These are phyloP conservation scores for Gadus chalcogrammus DNA, from an alignment of 2,113 vertebrate genomes.

Conservation along the genomic window DNA sequence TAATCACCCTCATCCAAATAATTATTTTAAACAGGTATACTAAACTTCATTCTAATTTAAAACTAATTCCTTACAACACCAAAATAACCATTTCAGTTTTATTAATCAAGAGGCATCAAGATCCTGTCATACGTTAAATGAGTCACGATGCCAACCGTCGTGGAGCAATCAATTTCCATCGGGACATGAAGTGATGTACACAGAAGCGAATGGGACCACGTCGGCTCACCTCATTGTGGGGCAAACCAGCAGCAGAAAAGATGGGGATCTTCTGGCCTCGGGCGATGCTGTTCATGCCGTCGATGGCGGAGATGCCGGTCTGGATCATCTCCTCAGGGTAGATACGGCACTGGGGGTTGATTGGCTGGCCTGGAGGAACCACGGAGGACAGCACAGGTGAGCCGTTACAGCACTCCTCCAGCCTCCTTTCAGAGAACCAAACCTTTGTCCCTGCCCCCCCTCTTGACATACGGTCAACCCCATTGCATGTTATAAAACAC, in stretches of 20 bases:
- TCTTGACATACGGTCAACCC: neutral
- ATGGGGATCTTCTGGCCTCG: slow-evolving; percentile 83
- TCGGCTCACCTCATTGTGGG: slow-evolving; percentile 77
- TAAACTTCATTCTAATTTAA: too few species aligned
- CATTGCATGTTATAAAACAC: neutral
- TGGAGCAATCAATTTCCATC: neutral
- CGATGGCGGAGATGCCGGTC: slow-evolving; percentile 80
- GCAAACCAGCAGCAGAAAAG: slow-evolving; percentile 79
- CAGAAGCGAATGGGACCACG: neutral
- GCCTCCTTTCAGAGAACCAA: too few species aligned
- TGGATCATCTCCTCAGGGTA: slow-evolving; percentile 85
- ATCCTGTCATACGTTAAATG: too few species aligned
- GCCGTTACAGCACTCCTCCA: too few species aligned
- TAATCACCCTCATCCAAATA: too few species aligned
- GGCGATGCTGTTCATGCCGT: slow-evolving; percentile 83
- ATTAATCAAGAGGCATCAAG: too few species aligned
- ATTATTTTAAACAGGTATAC: too few species aligned
- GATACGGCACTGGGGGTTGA: slow-evolving; percentile 81
- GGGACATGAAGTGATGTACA: neutral
- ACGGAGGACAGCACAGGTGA: neutral
- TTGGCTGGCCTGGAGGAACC: slow-evolving; percentile 71
- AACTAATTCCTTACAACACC: too few species aligned
- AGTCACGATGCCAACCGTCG: too few species aligned
- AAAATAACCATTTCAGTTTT: too few species aligned
- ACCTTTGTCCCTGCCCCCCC: too few species aligned